Evolutionary conservation across 2,888 invertebrate genomes (phyloP).

Genomic region (Tortrix viridana): DNA sequence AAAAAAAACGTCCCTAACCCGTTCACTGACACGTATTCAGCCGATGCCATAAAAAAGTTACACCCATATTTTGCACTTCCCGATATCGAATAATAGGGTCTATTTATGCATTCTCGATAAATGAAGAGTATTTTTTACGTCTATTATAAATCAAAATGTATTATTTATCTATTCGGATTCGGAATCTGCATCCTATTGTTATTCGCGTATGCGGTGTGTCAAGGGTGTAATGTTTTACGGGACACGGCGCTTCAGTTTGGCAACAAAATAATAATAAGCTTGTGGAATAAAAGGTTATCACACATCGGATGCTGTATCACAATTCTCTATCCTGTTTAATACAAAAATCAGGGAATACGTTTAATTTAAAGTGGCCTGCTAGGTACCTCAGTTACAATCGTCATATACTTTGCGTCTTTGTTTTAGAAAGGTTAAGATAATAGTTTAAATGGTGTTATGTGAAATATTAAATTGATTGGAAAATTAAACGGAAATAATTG

Average conservation of each 20-base stretch:
- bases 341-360: not conserved
- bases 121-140: conserved; percentile 83
- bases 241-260: conserved; percentile 53
- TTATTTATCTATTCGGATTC: conserved; percentile 84
- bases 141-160: conserved; percentile 84
- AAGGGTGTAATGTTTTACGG: conserved; percentile 82
- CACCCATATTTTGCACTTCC: conserved; percentile 85
- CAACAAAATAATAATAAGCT: conserved; percentile 35
- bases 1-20: conserved; percentile 78
- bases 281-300: conserved; percentile 24
- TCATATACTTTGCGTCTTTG: no score
- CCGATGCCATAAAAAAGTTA: conserved; percentile 76
- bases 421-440: no score
- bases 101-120: conserved; percentile 84
- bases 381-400: no score
- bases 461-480: no score
- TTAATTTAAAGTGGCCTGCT: no score
- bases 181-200: conserved; percentile 84
- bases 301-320: conserved; percentile 1
- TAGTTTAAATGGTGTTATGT: no score
- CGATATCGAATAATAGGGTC: conserved; percentile 81
- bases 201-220: conserved; percentile 82
- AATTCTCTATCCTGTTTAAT: not conserved
- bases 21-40: conserved; percentile 80
- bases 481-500: no score